phyloP scores from a whole-genome alignment of 2,888 invertebrate species.

The Parapristionchus giblindavisi region DNA sequence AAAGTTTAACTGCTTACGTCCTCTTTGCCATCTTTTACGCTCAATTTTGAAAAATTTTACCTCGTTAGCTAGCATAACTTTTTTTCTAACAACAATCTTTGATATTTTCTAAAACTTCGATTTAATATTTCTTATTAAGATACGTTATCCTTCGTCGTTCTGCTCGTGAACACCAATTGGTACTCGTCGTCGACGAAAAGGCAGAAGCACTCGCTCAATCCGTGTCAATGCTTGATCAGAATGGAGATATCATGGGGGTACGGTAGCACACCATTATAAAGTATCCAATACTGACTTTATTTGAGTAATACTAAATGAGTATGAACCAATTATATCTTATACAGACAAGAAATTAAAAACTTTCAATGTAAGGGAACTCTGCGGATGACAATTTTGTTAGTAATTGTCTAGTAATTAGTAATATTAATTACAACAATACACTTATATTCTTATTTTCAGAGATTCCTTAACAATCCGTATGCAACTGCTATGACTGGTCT shows the following conservation, averaged over 20 bases:
- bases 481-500: constrained; percentile 86
- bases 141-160: constrained; percentile 73
- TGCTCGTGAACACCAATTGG: constrained; percentile 79
- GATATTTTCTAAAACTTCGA: no score
- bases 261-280: constrained; percentile 1
- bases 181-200: constrained; percentile 77
- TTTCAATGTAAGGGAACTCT: no score
- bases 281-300: background rate
- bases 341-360: no score
- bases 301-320: no score
- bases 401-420: no score
- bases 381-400: background rate
- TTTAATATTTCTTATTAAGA: constrained; percentile 44
- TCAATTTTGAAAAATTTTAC: no score
- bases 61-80: no score
- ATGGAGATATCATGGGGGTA: constrained; percentile 72
- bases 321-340: no score
- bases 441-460: constrained; percentile 68
- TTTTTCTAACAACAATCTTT: no score
- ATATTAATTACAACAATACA: background rate
- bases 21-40: no score
- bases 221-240: constrained; percentile 82
- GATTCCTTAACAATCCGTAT: constrained; percentile 79
- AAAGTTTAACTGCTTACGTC: no score
- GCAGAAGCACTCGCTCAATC: constrained; percentile 82